Conservation (phyloP, 53 echinoderm and acorn worm genomes). For the Holothuria scabra region DNA sequence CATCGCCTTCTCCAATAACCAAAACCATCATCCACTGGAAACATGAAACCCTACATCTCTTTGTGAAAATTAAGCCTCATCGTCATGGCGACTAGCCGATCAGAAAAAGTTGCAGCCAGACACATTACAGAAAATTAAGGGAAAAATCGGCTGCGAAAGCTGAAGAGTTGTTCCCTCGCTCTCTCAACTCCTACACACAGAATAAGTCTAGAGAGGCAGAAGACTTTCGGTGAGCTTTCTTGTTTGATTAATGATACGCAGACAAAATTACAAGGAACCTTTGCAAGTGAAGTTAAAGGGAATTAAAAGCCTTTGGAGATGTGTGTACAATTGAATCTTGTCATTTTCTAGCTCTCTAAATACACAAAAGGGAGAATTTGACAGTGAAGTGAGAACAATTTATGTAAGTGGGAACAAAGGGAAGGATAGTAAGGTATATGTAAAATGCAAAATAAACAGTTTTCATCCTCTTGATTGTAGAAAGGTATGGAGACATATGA, state of each 20-base stretch:
- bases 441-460: not conserved
- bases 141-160: not conserved
- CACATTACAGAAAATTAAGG: conserved; percentile 42
- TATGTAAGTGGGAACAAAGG: no score
- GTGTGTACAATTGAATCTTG: not conserved
- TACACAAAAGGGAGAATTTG: not conserved
- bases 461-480: no score
- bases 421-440: not conserved
- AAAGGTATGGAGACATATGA: no score
- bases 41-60: conserved; percentile 13
- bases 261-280: not conserved
- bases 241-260: no score
- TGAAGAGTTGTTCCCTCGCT: not conserved
- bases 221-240: not conserved
- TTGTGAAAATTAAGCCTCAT: conserved; percentile 20
- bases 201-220: not conserved
- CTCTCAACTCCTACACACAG: not conserved
- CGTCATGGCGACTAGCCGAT: conserved; percentile 12
- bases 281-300: no score
- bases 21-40: conserved; percentile 9
- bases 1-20: conserved; percentile 4
- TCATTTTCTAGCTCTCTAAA: not conserved
- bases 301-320: not conserved
- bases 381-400: not conserved
- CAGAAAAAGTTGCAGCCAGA: conserved; percentile 34